Evolutionary conservation across 2,113 vertebrate species (phyloP), one percentile per base, ranked within the genome.

Genomic region (Oxygymnocypris stewartii): DNA sequence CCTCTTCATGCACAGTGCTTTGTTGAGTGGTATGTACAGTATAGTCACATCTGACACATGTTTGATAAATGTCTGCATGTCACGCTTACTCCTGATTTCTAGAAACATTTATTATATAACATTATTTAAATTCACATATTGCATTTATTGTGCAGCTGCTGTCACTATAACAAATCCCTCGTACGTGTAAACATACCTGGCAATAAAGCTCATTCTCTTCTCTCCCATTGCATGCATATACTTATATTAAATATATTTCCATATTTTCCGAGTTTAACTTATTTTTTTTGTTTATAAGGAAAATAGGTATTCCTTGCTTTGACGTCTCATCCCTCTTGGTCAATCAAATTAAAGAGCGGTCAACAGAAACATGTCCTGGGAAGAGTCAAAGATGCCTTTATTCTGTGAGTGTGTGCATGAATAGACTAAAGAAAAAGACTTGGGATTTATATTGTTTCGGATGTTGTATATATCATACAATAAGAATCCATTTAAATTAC

Each of bases 271-370:
- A 13, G 1, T 47, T 3, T 61, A 37, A 25, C 25, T 1, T 51
- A 14, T 16, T 51, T 1, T 51, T 51, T 31, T 20, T 79, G 2
- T 78, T 73, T 40, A 78, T 86, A 16, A 51, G 89, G 88, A 85
- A 9, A 65, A 82, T 90, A 25, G 73, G 51, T 20, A 76, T 90
- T n/a, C 44, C 89, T 42, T 90, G 89, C 61, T 82, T 82, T 37
- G 86, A 89, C 31, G 88, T 85, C 14, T 90, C 88, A 18, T 85
- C 88, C 12, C 81, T 89, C 40, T 42, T 88, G 79, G 86, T 89
- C 10, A 86, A 77, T 54, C 89, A 90, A 82, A 88, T 90, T 14
- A 88, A 90, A 74, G 85, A 87, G 51, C 88, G 88, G 88, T 78
- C 81, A 25, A 88, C 84, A 54, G 86, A 82, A 12, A 61, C 31